A percentile compares a stretch with the other conserved stretches of the same genome.
Conservation (phyloP, 2,888 invertebrate genomes). For the Drosophila silvestris region DNA sequence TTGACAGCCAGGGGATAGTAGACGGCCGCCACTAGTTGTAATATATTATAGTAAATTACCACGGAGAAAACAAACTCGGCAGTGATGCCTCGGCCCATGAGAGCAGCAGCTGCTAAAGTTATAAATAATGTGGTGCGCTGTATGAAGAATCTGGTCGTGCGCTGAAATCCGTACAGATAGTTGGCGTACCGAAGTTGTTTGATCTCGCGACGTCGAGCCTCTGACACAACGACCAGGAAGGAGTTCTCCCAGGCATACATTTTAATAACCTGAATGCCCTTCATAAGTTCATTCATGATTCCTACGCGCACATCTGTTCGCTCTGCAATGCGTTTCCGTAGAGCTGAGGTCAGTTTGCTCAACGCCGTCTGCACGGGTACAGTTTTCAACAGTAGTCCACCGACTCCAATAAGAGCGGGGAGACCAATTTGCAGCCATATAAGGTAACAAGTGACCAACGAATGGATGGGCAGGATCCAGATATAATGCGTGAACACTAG, state of each 20-base stretch:
- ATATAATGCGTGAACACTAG: conserved; percentile 93
- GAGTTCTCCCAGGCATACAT: conserved; percentile 99
- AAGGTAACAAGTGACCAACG: conserved; percentile 89
- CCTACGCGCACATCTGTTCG: conserved; percentile 95
- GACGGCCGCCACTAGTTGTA: conserved; percentile 88
- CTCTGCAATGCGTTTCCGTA: conserved; percentile 91
- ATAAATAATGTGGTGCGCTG: conserved; percentile 93
- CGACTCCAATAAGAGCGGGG: conserved; percentile 92
- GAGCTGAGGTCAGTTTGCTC: conserved; percentile 82
- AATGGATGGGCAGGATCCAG: conserved; percentile 93
- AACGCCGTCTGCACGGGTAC: conserved; percentile 91
- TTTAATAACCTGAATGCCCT: conserved; percentile 97
- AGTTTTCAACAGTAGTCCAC: conserved; percentile 90
- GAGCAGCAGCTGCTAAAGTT: conserved; percentile 91
- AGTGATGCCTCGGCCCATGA: conserved; percentile 88
- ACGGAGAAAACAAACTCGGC: conserved; percentile 91
- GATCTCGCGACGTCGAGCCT: conserved; percentile 90
- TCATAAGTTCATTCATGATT: conserved; percentile 97
- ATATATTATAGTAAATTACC: conserved; percentile 91
- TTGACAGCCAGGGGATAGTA: conserved; percentile 87
- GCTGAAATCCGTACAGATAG: conserved; percentile 89
- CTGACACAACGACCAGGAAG: conserved; percentile 92
- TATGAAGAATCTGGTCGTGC: conserved; percentile 91
- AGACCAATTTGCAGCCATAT: conserved; percentile 91
- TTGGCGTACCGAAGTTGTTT: conserved; percentile 88